Evolutionary conservation across 2,888 invertebrate genomes (phyloP).

Genomic region (Calliopum simillimum): DNA sequence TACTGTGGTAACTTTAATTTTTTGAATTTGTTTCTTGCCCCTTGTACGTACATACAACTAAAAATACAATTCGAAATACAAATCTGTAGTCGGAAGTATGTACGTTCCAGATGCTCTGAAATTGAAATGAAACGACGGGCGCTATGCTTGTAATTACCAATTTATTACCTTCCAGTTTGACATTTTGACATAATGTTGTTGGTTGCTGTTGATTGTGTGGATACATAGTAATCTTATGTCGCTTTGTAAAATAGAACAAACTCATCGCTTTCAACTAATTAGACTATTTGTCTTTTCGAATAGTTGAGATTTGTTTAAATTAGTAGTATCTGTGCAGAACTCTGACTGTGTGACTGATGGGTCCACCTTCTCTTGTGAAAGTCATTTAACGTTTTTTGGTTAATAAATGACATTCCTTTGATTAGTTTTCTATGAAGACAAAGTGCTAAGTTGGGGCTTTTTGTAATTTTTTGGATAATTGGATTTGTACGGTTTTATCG

Average conservation of each 20-base stretch:
- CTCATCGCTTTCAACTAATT: conserved; percentile 63
- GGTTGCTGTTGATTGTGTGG: conserved; percentile 41
- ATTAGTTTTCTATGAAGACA: conserved; percentile 45
- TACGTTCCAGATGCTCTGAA: conserved; percentile 25
- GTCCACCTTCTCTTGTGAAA: neutral
- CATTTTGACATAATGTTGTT: conserved; percentile 59
- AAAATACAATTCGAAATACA: conserved; percentile 11
- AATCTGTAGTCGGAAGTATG: conserved; percentile 10
- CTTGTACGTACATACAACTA: neutral
- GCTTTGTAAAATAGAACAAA: conserved; percentile 42
- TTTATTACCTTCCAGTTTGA: conserved; percentile 62
- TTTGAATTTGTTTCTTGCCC: neutral
- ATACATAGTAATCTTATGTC: neutral
- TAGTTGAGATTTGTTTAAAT: conserved; percentile 45
- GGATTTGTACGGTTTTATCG: neutral
- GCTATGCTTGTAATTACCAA: conserved; percentile 42
- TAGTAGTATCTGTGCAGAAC: too few relatives aligned
- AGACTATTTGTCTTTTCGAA: conserved; percentile 61
- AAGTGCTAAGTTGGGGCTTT: conserved; percentile 41
- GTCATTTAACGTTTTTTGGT: conserved; percentile 43
- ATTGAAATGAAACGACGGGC: neutral
- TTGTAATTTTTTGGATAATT: neutral
- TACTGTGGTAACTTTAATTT: neutral
- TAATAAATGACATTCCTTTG: conserved; percentile 47
- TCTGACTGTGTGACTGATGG: neutral